These are phyloP conservation scores for Salminus brasiliensis DNA, from an alignment of 2,113 vertebrate species.

Conservation along the genomic window DNA sequence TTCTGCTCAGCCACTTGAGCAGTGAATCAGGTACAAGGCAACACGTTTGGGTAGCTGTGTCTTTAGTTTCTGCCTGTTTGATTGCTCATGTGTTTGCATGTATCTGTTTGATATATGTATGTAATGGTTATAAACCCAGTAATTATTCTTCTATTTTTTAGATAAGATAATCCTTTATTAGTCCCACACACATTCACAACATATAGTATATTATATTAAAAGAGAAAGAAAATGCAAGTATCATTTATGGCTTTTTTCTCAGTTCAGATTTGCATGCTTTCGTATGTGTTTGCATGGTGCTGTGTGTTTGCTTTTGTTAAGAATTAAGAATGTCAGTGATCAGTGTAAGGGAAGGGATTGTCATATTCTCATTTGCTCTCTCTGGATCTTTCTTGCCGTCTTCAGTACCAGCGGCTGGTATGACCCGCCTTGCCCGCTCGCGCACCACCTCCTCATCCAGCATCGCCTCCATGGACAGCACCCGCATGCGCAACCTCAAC, in stretches of 20 bases:
- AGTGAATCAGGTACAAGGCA: slow-evolving; percentile 93
- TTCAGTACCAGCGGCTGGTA: slow-evolving; percentile 87
- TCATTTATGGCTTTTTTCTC: no score
- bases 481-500: slow-evolving; percentile 79
- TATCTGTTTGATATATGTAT: neutral
- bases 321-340: no score
- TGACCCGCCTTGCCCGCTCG: slow-evolving; percentile 91
- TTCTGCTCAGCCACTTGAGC: slow-evolving; percentile 98
- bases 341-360: no score
- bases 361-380: slow-evolving; percentile 35
- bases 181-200: no score
- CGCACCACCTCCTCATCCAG: slow-evolving; percentile 93
- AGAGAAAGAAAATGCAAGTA: no score
- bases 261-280: no score
- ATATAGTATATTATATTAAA: no score
- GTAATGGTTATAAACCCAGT: neutral
- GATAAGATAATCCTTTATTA: no score
- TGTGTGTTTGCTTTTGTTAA: neutral
- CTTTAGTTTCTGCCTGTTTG: slow-evolving; percentile 38
- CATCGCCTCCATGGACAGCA: slow-evolving; percentile 88
- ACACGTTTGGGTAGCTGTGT: slow-evolving; percentile 51
- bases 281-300: no score
- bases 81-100: slow-evolving; percentile 9
- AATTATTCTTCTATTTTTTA: neutral
- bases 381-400: neutral